Percentiles rank a stretch among this genome's conserved stretches.
Evolutionary conservation across 2,888 invertebrate species (phyloP).

Genomic region (Sinodicranocentrus sp.): DNA sequence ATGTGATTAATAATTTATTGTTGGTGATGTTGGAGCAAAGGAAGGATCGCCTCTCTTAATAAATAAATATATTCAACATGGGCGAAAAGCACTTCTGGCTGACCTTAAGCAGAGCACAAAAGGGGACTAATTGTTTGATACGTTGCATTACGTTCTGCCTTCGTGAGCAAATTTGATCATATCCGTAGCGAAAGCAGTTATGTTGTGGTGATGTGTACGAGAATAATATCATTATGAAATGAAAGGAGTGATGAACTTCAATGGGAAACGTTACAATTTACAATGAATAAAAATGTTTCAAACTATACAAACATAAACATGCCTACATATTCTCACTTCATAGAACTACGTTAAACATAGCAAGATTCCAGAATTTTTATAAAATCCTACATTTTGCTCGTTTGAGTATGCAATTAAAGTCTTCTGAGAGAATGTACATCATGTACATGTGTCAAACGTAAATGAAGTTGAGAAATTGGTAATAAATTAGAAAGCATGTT

Average conservation of each 20-base stretch:
- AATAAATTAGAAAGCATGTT: constrained; percentile 55
- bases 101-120: constrained; percentile 39
- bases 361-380: no score
- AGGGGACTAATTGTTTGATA: constrained; percentile 47
- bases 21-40: constrained; percentile 30
- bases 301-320: no score
- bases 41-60: background rate
- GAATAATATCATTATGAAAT: background rate
- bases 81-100: constrained; percentile 25
- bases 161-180: constrained; percentile 47
- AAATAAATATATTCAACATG: no score
- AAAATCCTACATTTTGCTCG: no score
- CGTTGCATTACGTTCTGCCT: constrained; percentile 27
- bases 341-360: no score
- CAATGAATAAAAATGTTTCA: background rate
- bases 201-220: constrained; percentile 17
- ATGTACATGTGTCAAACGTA: constrained; percentile 12
- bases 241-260: constrained; percentile 45
- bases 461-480: constrained; percentile 18
- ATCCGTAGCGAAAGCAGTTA: constrained; percentile 52
- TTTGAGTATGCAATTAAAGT: no score
- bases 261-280: background rate
- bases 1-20: no score
- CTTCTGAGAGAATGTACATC: no score
- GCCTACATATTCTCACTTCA: no score